Evolutionary conservation across 2,797 vertebrate species (phyloP), one percentile per base, ranked within the genome.

Genomic region (Tadarida brasiliensis): DNA sequence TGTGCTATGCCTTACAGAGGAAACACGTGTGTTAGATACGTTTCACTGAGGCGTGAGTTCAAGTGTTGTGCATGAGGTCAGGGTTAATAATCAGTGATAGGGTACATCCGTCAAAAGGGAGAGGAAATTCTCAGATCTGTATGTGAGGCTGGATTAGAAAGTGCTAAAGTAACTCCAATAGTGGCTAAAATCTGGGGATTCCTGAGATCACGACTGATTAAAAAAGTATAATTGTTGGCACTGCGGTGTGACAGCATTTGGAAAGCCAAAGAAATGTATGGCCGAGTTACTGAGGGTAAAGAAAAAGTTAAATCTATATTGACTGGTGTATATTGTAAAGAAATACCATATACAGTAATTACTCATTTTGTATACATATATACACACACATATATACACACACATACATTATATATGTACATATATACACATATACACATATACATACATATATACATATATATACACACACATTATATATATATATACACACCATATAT

Each of bases 181-280:
- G 35, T 11, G 20, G 24, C 28, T 67, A 49, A 49, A 54, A 30
- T 54, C 20, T n/a, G 3, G 68, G 33, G 7, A 33, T 93, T 84
- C 11, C 20, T 57, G 26, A 91, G 19, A 67, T 51, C 24, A 59
- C 1, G 3, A 78, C 9, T 87, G 7, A 67, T 39, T 57, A 28
- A 39, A 76, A 56, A 85, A 44, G 26, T 17, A 28, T 28, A 82
- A 16, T 54, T 14, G 0, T 59, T 7, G 78, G 15, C 39, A 70
- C 1, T 15, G 16, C 39, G 16, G 44, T 39, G 1, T 59, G 3
- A 33, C 17, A 67, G 19, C n/a, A 67, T 33, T 35, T 67, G 9
- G n/a, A 90, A 89, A 80, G 14, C 3, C 33, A 89, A 89, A 74
- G 39, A 81, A 73, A 80, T 35, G 16, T n/a, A 86, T 0, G n/a